Conservation (phyloP, 2,888 invertebrate genomes). For the Acleris cristana region DNA sequence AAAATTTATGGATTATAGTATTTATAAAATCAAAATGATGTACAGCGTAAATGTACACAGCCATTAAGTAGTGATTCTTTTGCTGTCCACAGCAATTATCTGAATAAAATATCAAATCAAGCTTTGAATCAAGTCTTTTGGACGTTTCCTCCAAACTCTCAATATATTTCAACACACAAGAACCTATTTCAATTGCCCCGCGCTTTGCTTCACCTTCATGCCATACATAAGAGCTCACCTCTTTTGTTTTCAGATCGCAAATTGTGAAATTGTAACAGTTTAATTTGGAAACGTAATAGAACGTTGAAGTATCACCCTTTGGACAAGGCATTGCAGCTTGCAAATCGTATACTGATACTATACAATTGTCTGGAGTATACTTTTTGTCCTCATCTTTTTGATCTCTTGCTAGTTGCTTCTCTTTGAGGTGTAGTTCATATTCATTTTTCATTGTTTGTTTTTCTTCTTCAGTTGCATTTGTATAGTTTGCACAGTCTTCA, state of each 20-base stretch:
- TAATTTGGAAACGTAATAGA: constrained; percentile 45
- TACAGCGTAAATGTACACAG: constrained; percentile 31
- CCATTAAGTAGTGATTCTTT: constrained; percentile 35
- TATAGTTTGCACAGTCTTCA: too few relatives aligned
- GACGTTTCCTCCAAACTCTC: constrained; percentile 23
- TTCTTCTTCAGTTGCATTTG: too few relatives aligned
- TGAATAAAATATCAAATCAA: constrained; percentile 28
- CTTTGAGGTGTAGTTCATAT: too few relatives aligned
- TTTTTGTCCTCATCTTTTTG: too few relatives aligned
- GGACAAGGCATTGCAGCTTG: constrained; percentile 44
- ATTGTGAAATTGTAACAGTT: constrained; percentile 43
- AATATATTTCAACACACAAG: constrained; percentile 33
- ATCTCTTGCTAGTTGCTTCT: too few relatives aligned
- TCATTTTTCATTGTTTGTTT: too few relatives aligned
- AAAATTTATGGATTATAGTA: constrained; percentile 47
- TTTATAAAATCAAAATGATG: constrained; percentile 20
- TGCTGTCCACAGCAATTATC: constrained; percentile 37
- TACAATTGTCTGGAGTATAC: too few relatives aligned
- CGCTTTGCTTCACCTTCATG: constrained; percentile 33
- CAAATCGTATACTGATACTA: background rate
- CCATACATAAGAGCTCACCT: constrained; percentile 37
- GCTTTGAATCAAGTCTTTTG: constrained; percentile 8
- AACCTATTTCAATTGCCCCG: constrained; percentile 38
- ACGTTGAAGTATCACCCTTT: constrained; percentile 42
- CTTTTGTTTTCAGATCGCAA: constrained; percentile 2